phyloP scores from a whole-genome alignment of 2,113 vertebrate species.

The Vidua macroura region DNA sequence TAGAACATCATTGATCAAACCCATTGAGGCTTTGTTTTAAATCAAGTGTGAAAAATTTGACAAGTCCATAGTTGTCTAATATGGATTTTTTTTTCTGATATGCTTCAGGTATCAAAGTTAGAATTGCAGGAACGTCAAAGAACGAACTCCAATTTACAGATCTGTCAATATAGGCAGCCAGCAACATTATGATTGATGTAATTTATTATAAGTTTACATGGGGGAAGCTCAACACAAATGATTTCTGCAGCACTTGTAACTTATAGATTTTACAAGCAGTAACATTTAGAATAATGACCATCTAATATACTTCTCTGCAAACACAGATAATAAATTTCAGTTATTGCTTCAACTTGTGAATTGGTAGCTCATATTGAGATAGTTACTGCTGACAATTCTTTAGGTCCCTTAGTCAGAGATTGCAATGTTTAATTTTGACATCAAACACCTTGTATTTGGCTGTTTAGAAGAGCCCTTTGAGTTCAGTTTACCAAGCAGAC shows the following conservation, averaged over 20 bases:
- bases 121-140: neutral
- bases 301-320: neutral
- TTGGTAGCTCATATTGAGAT: neutral
- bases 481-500: neutral
- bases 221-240: neutral
- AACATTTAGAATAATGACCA: neutral
- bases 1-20: neutral
- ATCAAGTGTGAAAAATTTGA: neutral
- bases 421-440: neutral
- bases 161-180: neutral
- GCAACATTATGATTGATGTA: neutral
- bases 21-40: neutral
- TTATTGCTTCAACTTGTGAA: neutral
- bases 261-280: neutral
- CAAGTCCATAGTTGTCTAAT: neutral
- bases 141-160: neutral
- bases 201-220: neutral
- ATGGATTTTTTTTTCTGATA: slow-evolving; percentile 15
- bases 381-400: neutral
- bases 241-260: neutral
- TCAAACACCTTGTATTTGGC: neutral
- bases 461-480: neutral
- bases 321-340: neutral
- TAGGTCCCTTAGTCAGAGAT: neutral
- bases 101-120: neutral